A percentile compares a stretch with the other conserved stretches of the same genome.
Conservation (phyloP, 2,797 vertebrate species). For the Thripadectes ignobilis region DNA sequence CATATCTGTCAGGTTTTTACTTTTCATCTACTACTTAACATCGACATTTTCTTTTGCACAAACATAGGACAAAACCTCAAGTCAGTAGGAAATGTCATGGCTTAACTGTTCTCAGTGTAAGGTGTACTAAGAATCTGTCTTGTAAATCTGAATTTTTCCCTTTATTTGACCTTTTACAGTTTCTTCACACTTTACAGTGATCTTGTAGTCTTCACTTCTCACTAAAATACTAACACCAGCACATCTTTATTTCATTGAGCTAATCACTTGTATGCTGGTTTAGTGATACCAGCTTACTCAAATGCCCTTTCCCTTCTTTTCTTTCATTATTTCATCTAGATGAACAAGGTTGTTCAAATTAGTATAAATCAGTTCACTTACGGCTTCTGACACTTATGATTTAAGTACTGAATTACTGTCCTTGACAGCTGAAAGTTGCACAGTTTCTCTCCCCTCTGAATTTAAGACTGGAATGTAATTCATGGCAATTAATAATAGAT, state of each 20-base stretch:
- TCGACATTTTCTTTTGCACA: neutral
- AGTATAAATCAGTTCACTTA: slow-evolving; percentile 36
- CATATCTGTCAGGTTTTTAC: neutral
- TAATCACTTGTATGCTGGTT: neutral
- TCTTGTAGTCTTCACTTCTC: neutral
- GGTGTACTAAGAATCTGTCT: neutral
- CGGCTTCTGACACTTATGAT: neutral
- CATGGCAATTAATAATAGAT: slow-evolving; percentile 53
- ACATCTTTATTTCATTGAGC: neutral
- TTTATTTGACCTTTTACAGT: neutral
- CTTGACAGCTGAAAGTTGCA: slow-evolving; percentile 31
- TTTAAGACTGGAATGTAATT: slow-evolving; percentile 36
- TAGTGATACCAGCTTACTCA: neutral
- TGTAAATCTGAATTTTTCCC: neutral
- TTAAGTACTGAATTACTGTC: slow-evolving; percentile 29
- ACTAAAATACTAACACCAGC: neutral
- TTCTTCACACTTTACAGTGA: neutral
- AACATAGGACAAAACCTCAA: neutral
- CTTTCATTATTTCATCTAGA: slow-evolving; percentile 13
- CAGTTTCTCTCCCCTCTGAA: slow-evolving; percentile 9
- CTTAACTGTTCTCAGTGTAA: neutral
- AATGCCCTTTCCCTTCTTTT: neutral
- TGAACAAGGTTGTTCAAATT: slow-evolving; percentile 15
- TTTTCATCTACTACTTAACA: neutral
- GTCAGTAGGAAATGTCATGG: neutral